Evolutionary conservation across 2,888 invertebrate genomes (phyloP), one percentile per base, ranked within the genome.

Genomic region (Cryptocephalus moraei): DNA sequence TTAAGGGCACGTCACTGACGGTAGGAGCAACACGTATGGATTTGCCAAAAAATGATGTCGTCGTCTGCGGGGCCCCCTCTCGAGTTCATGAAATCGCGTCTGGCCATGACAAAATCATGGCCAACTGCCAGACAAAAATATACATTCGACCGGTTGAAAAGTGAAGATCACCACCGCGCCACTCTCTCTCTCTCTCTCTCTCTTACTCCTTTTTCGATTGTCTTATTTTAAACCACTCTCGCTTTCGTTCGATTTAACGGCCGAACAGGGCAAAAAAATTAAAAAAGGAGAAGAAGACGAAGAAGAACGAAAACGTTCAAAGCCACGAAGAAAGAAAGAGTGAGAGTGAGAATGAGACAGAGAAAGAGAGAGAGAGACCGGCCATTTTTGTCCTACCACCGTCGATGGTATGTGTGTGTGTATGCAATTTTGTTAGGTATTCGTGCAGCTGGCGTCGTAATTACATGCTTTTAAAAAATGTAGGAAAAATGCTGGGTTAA

Each of bases 121-220:
- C 63, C 64, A 63, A 58, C 59, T 57, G 58, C 60, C 63, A 63
- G 63, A 63, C 63, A 59, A 59, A 62, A 63, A 60, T 62, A 62
- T 6, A 22, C 22, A 22, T 63, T 59, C 56, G 58, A 53, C 56
- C 56, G 53, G 58, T 56, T 59, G 53, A 60, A 61, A 61, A 59
- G 56, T 56, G 58, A 61, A 59, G 58, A 59, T 56, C 53, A 48
- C 50, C 22, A 22, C 22, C 22, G 22, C 22, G 22, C 22, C 22
- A 22, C 22, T 22, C n/a, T n/a, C n/a, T n/a, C n/a, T n/a, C n/a
- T n/a, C n/a, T n/a, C n/a, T n/a, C n/a, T n/a, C n/a, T n/a, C n/a
- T n/a, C 22, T 22, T 22, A 22, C 49, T 57, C 49, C 44, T 46
- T 51, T 57, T 55, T 54, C 44, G 36, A 43, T 51, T 49, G 51